Percentiles rank a stretch among this genome's conserved stretches.
Evolutionary conservation across 2,113 vertebrate species (phyloP).

Genomic region (Zapus hudsonius): DNA sequence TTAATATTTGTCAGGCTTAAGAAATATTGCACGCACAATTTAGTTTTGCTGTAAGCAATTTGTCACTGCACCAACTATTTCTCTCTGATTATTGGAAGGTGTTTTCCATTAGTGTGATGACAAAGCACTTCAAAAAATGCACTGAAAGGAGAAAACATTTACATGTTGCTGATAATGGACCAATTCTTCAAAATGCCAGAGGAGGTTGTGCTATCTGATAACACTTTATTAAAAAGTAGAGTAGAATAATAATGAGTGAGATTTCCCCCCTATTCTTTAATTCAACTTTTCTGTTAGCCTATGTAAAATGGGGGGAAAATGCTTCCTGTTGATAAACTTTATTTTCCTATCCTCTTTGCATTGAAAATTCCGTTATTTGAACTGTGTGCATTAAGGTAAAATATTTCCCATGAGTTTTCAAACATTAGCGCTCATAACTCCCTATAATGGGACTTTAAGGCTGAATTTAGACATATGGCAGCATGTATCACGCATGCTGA

Average conservation of each 20-base stretch:
- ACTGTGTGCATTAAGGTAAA: background rate
- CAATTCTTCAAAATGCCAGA: slow-evolving; percentile 78
- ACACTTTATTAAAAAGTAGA: slow-evolving; percentile 68
- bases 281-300: background rate
- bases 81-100: slow-evolving; percentile 59
- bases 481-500: background rate
- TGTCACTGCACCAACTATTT: slow-evolving; percentile 56
- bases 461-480: background rate
- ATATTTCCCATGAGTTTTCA: background rate
- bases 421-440: background rate
- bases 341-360: background rate
- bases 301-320: background rate
- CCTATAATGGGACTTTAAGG: background rate
- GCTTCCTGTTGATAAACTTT: background rate
- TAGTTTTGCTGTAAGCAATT: slow-evolving; percentile 40
- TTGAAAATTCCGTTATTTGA: background rate
- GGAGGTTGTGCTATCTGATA: slow-evolving; percentile 69
- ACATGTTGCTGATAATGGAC: slow-evolving; percentile 72
- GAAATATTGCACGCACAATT: slow-evolving; percentile 45
- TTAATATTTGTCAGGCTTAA: slow-evolving; percentile 46
- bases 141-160: slow-evolving; percentile 57
- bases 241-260: slow-evolving; percentile 10
- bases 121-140: slow-evolving; percentile 68
- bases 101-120: slow-evolving; percentile 71
- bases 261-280: background rate